Percentiles rank a stretch among this genome's conserved stretches.
Conservation (phyloP, 2,113 vertebrate genomes). For the Corythornis madagascariensis region DNA sequence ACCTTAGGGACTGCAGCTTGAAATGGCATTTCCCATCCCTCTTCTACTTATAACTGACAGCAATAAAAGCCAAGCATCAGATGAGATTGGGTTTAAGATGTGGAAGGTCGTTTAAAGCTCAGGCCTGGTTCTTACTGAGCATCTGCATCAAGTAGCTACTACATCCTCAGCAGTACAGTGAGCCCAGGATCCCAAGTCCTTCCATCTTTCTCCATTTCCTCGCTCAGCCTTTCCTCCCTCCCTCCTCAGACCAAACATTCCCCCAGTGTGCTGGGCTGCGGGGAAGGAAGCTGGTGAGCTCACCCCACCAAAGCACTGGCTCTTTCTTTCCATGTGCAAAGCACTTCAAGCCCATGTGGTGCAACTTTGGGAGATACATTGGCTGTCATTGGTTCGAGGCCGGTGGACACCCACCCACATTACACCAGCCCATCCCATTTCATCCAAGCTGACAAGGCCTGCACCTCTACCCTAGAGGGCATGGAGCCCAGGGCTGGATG, state of each 20-base stretch:
- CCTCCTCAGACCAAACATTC: background rate
- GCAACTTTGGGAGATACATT: background rate
- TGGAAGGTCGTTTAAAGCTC: background rate
- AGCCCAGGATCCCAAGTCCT: background rate
- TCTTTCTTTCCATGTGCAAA: background rate
- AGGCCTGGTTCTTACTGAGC: background rate
- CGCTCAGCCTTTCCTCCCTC: background rate
- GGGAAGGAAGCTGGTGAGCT: background rate
- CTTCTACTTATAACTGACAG: background rate
- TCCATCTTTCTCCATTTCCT: background rate
- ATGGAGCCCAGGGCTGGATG: background rate
- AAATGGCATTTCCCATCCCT: background rate
- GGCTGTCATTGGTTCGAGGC: background rate
- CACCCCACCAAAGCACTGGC: background rate
- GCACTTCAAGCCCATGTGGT: background rate
- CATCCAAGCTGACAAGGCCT: background rate
- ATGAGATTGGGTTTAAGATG: background rate
- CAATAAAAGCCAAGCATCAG: background rate
- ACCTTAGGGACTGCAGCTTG: background rate
- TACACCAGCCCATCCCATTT: background rate
- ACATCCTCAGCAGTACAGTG: background rate
- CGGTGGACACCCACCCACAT: background rate
- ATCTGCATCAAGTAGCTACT: background rate
- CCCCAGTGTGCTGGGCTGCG: background rate
- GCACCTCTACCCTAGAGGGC: background rate